Conservation (phyloP, 2,113 vertebrate species). For the Shinisaurus crocodilurus region DNA sequence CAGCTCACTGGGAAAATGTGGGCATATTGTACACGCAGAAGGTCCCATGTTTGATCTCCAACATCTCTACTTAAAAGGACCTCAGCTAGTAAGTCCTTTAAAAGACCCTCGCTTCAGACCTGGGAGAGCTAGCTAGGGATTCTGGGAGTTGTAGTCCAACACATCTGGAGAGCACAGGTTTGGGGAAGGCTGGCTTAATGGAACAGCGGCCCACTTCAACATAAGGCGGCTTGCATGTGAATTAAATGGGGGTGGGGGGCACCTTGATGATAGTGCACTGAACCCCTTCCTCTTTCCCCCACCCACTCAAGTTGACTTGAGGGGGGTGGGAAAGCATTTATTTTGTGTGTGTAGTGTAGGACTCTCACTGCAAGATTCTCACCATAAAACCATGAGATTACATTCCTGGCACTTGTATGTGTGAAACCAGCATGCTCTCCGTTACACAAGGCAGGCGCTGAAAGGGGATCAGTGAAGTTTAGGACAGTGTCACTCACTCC, state of each 20-base stretch:
- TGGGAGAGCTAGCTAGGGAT: too few relatives aligned
- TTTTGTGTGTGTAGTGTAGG: not conserved
- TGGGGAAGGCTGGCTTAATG: too few relatives aligned
- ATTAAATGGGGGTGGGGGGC: not conserved
- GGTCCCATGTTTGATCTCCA: not conserved
- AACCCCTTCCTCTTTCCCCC: not conserved
- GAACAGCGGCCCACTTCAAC: too few relatives aligned
- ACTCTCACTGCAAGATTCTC: not conserved
- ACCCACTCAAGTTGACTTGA: not conserved
- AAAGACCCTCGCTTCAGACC: not conserved
- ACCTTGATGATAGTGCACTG: not conserved
- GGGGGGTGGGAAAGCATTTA: not conserved
- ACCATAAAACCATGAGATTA: not conserved
- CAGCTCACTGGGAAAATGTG: too few relatives aligned
- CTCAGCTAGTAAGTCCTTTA: too few relatives aligned
- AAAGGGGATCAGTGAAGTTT: not conserved
- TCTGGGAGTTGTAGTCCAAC: too few relatives aligned
- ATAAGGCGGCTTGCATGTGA: not conserved
- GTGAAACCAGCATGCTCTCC: not conserved
- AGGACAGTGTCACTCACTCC: not conserved
- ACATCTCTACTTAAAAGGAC: not conserved
- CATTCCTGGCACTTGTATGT: not conserved
- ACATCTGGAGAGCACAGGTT: too few relatives aligned
- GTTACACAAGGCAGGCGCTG: not conserved
- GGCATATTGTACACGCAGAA: too few relatives aligned